A percentile compares a stretch with the other conserved stretches of the same genome.
Evolutionary conservation across 2,888 invertebrate species (phyloP).

Genomic region (Protodeltote pygarga): DNA sequence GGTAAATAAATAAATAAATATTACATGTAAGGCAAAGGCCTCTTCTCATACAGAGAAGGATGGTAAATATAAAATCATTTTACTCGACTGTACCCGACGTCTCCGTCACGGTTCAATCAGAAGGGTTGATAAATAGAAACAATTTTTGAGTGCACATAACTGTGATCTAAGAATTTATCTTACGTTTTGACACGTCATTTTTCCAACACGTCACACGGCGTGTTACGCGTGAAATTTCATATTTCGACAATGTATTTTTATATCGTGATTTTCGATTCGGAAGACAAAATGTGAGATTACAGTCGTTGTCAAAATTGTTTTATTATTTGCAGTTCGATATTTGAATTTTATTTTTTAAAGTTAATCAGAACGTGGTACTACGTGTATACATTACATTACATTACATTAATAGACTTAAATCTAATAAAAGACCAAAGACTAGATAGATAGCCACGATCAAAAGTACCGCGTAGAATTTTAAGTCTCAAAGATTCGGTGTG

Average conservation of each 20-base stretch:
- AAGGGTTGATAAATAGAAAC: slow-evolving; percentile 82
- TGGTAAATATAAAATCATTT: too few species aligned
- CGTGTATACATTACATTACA: too few species aligned
- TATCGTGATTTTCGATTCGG: slow-evolving; percentile 25
- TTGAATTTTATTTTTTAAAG: neutral
- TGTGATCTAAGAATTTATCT: slow-evolving; percentile 73
- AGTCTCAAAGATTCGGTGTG: too few species aligned
- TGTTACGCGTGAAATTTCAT: slow-evolving; percentile 55
- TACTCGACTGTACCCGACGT: slow-evolving; percentile 52
- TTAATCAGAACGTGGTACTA: too few species aligned
- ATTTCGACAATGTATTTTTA: slow-evolving; percentile 36
- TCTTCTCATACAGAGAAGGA: too few species aligned
- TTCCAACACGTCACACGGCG: slow-evolving; percentile 64
- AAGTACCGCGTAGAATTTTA: too few species aligned
- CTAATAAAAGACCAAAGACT: too few species aligned
- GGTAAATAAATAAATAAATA: too few species aligned
- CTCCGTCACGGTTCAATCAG: slow-evolving; percentile 71
- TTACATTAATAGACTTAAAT: too few species aligned
- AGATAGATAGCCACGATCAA: too few species aligned
- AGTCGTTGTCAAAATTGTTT: neutral
- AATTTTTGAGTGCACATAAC: slow-evolving; percentile 78
- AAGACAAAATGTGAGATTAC: too few species aligned
- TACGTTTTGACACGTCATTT: slow-evolving; percentile 75
- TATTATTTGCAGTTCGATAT: neutral
- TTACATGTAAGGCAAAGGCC: too few species aligned